Conservation (phyloP, 2,797 vertebrate species). For the Protosalanx chinensis region DNA sequence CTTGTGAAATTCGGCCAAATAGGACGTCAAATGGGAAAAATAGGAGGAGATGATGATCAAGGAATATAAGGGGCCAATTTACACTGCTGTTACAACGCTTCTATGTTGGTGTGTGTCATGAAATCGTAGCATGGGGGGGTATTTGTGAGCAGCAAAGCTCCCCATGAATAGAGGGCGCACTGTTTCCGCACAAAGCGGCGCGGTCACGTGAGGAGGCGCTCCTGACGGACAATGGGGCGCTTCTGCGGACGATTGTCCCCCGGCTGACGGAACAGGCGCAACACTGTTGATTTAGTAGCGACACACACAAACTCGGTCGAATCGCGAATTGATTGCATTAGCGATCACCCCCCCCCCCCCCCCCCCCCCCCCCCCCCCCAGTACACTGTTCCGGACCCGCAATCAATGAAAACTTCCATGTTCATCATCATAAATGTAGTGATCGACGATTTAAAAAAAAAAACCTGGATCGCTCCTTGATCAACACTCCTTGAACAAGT, state of each 20-base stretch:
- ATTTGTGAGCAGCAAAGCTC: slow-evolving; percentile 4
- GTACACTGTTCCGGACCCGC: too few species aligned
- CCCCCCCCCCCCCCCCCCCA: too few species aligned
- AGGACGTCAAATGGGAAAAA: neutral
- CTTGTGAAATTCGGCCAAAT: slow-evolving; percentile 1
- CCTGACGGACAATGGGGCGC: slow-evolving; percentile 46
- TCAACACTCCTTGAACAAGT: too few species aligned
- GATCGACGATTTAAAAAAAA: too few species aligned
- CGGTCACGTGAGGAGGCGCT: slow-evolving; percentile 59
- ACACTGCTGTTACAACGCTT: slow-evolving; percentile 13
- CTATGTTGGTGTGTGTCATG: slow-evolving; percentile 15
- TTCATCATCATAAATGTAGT: neutral
- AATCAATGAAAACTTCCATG: neutral
- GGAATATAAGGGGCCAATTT: neutral
- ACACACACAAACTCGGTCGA: slow-evolving; percentile 7
- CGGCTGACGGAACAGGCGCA: slow-evolving; percentile 14
- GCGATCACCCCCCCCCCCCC: too few species aligned
- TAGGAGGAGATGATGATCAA: neutral
- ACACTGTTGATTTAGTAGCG: slow-evolving; percentile 13
- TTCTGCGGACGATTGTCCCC: slow-evolving; percentile 14
- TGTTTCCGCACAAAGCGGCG: slow-evolving; percentile 40
- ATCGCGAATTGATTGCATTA: neutral
- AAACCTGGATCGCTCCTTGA: too few species aligned
- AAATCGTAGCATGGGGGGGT: slow-evolving; percentile 1
- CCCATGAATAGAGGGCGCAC: slow-evolving; percentile 47